Conservation (phyloP, 2,888 invertebrate genomes). For the Myathropa florea region DNA sequence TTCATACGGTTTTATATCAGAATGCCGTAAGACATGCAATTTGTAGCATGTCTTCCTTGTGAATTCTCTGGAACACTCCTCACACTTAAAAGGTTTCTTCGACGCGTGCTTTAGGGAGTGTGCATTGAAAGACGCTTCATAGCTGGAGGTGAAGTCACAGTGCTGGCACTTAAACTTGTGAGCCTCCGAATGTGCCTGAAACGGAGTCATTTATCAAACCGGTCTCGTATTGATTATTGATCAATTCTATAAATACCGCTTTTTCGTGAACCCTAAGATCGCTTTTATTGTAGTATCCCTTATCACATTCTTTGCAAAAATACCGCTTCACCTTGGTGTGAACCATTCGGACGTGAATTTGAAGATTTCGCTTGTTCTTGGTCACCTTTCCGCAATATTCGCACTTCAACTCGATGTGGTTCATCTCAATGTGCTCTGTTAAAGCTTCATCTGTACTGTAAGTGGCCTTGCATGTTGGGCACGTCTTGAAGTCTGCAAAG, state of each 20-base stretch:
- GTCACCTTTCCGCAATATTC: slow-evolving; percentile 75
- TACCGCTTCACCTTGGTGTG: slow-evolving; percentile 77
- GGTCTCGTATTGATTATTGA: not conserved
- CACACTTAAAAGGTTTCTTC: slow-evolving; percentile 75
- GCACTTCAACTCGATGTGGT: slow-evolving; percentile 76
- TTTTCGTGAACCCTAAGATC: slow-evolving; percentile 77
- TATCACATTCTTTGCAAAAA: slow-evolving; percentile 75
- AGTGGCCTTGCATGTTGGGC: slow-evolving; percentile 74
- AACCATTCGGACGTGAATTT: slow-evolving; percentile 76
- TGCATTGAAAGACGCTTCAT: slow-evolving; percentile 76
- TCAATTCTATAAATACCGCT: slow-evolving; percentile 64
- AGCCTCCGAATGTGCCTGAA: slow-evolving; percentile 72
- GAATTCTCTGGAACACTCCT: slow-evolving; percentile 75
- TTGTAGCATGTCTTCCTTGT: slow-evolving; percentile 75
- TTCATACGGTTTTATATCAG: slow-evolving; percentile 73
- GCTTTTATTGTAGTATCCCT: slow-evolving; percentile 78
- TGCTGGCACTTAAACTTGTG: slow-evolving; percentile 74
- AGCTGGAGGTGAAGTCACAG: slow-evolving; percentile 76
- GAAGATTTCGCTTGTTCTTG: slow-evolving; percentile 76
- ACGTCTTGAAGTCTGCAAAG: slow-evolving; percentile 66
- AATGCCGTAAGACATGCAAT: slow-evolving; percentile 76
- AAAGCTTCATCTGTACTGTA: slow-evolving; percentile 74
- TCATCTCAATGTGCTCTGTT: slow-evolving; percentile 75
- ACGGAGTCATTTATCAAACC: not conserved
- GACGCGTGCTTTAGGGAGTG: slow-evolving; percentile 76